These are phyloP conservation scores for Linnaemya vulpina DNA, from an alignment of 2,888 invertebrate genomes.

Conservation along the genomic window DNA sequence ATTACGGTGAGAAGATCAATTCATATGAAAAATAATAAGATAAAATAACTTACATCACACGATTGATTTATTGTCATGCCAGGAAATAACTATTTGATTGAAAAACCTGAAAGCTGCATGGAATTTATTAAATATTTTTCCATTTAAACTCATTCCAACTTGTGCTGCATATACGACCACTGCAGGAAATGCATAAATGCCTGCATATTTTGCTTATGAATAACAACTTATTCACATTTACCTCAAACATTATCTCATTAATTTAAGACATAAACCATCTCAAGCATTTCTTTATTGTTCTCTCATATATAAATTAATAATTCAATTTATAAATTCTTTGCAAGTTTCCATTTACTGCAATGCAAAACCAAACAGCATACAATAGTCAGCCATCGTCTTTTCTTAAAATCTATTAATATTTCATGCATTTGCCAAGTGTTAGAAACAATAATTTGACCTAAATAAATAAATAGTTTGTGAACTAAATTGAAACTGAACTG, in stretches of 20 bases:
- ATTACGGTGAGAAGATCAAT: too few relatives aligned
- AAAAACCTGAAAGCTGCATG: too few relatives aligned
- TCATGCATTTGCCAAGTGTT: constrained; percentile 57
- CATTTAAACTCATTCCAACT: too few relatives aligned
- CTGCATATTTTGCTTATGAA: too few relatives aligned
- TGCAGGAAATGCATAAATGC: too few relatives aligned
- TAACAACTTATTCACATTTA: not conserved
- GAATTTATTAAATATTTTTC: too few relatives aligned
- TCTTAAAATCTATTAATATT: constrained; percentile 45
- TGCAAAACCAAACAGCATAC: not conserved
- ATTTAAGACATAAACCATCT: not conserved
- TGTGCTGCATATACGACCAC: too few relatives aligned
- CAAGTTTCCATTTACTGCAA: not conserved
- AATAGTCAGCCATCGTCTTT: not conserved
- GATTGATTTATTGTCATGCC: too few relatives aligned
- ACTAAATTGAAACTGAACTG: constrained; percentile 23
- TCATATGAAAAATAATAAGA: too few relatives aligned
- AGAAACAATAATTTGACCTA: constrained; percentile 62
- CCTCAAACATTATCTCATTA: not conserved
- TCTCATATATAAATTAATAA: constrained; percentile 24
- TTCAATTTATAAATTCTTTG: constrained; percentile 24
- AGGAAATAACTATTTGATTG: too few relatives aligned
- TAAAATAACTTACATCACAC: too few relatives aligned
- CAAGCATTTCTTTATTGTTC: not conserved
- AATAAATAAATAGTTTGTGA: constrained; percentile 53